A percentile compares a stretch with the other conserved stretches of the same genome.
Conservation (phyloP, 2,888 invertebrate genomes). For the Cantharis nigra region DNA sequence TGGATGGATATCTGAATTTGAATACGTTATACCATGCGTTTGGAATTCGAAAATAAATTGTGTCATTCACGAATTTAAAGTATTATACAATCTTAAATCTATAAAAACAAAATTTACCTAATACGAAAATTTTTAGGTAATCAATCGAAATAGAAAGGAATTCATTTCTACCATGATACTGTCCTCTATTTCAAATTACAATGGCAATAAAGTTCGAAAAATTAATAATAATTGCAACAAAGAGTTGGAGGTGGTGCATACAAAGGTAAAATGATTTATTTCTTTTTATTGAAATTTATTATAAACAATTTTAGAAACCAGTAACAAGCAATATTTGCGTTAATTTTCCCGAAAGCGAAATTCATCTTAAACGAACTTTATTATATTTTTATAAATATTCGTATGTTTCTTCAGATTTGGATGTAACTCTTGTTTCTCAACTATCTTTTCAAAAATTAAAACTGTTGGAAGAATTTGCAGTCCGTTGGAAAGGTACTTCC, state of each 20-base stretch:
- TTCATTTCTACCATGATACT: neutral
- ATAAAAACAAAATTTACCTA: no score
- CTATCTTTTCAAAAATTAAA: constrained; percentile 84
- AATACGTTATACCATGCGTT: neutral
- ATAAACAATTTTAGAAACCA: constrained; percentile 63
- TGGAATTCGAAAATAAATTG: neutral
- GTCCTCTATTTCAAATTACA: neutral
- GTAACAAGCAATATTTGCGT: constrained; percentile 76
- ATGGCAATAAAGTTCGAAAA: neutral
- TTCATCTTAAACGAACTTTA: constrained; percentile 77
- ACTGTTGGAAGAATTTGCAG: constrained; percentile 79
- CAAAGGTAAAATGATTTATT: neutral
- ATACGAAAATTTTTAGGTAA: neutral
- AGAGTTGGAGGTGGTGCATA: neutral
- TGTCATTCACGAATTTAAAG: neutral
- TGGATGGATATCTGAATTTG: constrained; percentile 45
- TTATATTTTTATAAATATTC: constrained; percentile 80
- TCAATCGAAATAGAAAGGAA: neutral
- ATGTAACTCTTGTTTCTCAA: constrained; percentile 88
- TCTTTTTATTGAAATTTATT: constrained; percentile 58
- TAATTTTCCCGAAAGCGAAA: constrained; percentile 75
- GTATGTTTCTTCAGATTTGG: constrained; percentile 65
- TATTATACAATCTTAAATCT: neutral
- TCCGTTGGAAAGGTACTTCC: constrained; percentile 76
- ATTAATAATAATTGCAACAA: neutral